Evolutionary conservation across 2,888 invertebrate species (phyloP), one percentile per base, ranked within the genome.

Genomic region (Volucella zonaria): DNA sequence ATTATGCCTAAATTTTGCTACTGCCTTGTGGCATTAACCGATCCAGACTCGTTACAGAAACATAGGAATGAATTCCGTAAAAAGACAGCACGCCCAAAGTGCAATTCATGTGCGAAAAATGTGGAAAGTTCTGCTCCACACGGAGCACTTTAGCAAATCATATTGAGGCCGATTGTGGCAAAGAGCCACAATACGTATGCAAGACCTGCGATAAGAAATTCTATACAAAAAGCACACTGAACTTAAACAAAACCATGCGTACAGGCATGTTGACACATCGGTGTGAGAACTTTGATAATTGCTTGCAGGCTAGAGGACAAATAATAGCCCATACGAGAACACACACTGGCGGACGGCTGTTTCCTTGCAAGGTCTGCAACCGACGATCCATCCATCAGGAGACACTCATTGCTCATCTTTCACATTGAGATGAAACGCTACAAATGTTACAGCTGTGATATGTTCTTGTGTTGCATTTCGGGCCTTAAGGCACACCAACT

Each of bases 401-500:
- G n/a, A n/a, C n/a, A n/a, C n/a, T n/a, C n/a, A n/a, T n/a, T n/a
- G n/a, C n/a, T n/a, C n/a, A n/a, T n/a, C n/a, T n/a, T n/a, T n/a
- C n/a, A n/a, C 82, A 91, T 91, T 77, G 91, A 91, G 62, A 91
- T 91, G 91, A 91, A 91, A 71, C 90, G 91, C 11, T 91, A 91
- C 76, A 91, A 90, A 80, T 91, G 91, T 76, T 90, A 90, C 67
- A 90, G 89, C 9, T 91, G 91, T 70, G 88, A 90, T 56, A 89
- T 89, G 61, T 88, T 89, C 66, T 91, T 91, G 81, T 90, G 90
- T 3, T 91, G 91, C 56, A 90, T 91, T 11, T 90, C 91, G 62
- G 91, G 90, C 0, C 82, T 91, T 9, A 90, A 90, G 10, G 90
- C 89, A 2, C 91, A 91, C 88, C 90, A 90, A 2, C 87, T 88